These are phyloP conservation scores for Horisme vitalbata DNA, from an alignment of 2,888 invertebrate genomes.

Conservation along the genomic window DNA sequence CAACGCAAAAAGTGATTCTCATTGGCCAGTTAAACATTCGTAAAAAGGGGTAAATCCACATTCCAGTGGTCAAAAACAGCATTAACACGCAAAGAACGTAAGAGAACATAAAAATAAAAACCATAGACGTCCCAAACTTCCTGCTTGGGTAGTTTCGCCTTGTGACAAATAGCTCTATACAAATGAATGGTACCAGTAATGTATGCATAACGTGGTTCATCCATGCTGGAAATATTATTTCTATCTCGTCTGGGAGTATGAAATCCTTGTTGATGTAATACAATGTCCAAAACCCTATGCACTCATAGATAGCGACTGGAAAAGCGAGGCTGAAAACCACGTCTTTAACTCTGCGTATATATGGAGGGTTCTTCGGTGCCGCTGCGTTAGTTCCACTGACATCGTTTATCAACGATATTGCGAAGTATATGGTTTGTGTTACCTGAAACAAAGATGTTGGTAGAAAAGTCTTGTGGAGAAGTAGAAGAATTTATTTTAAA, in stretches of 20 bases:
- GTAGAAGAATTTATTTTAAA: too few species aligned
- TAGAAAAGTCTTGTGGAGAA: too few species aligned
- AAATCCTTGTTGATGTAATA: slow-evolving; percentile 92
- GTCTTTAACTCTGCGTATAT: slow-evolving; percentile 87
- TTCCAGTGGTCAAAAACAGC: slow-evolving; percentile 85
- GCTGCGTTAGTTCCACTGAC: slow-evolving; percentile 86
- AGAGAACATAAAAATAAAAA: slow-evolving; percentile 81
- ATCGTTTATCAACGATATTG: slow-evolving; percentile 88
- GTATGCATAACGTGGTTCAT: slow-evolving; percentile 95
- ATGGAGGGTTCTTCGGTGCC: slow-evolving; percentile 80
- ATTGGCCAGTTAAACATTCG: slow-evolving; percentile 86
- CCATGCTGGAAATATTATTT: slow-evolving; percentile 90
- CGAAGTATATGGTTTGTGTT: slow-evolving; percentile 89
- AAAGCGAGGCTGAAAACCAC: slow-evolving; percentile 86
- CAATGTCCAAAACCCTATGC: slow-evolving; percentile 92
- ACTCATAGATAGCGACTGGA: slow-evolving; percentile 90
- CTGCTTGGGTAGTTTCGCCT: slow-evolving; percentile 89
- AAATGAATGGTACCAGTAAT: slow-evolving; percentile 88
- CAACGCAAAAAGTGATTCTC: slow-evolving; percentile 86
- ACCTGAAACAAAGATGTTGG: slow-evolving; percentile 85
- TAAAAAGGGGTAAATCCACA: slow-evolving; percentile 96
- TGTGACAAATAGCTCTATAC: slow-evolving; percentile 87
- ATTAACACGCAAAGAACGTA: slow-evolving; percentile 89
- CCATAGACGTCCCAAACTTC: slow-evolving; percentile 82
- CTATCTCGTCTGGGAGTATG: slow-evolving; percentile 92